phyloP scores from a whole-genome alignment of 2,888 invertebrate genomes.

The Drosophila nigricruria region DNA sequence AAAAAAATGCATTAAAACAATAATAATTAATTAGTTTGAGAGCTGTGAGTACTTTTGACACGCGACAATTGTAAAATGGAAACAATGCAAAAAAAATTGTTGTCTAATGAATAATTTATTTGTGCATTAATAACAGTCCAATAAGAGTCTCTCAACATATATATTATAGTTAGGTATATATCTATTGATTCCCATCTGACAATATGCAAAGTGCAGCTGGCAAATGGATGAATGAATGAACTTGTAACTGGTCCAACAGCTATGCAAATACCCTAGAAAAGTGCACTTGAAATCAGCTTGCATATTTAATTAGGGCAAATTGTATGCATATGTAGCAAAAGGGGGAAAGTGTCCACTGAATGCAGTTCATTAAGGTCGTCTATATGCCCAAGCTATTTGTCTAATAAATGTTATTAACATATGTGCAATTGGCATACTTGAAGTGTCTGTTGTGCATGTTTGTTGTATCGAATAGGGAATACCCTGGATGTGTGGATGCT shows the following conservation, averaged over 20 bases:
- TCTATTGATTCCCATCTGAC: constrained; percentile 22
- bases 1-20: constrained; percentile 6
- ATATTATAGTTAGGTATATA: background rate
- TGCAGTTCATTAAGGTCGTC: constrained; percentile 26
- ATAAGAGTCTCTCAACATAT: background rate
- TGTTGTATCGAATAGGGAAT: background rate
- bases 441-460: background rate
- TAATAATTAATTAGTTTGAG: background rate
- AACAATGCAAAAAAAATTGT: constrained; percentile 16
- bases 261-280: constrained; percentile 51
- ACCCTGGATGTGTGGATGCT: background rate
- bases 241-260: constrained; percentile 45
- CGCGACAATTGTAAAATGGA: constrained; percentile 38
- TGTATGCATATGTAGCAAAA: constrained; percentile 4
- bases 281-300: constrained; percentile 32
- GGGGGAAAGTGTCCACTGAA: constrained; percentile 14
- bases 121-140: constrained; percentile 1
- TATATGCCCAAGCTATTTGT: constrained; percentile 26
- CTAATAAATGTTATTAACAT: constrained; percentile 12
- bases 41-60: constrained; percentile 49
- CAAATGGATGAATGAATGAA: constrained; percentile 51
- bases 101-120: constrained; percentile 50
- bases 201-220: constrained; percentile 27
- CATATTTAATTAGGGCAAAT: constrained; percentile 22
- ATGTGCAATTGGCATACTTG: background rate